Evolutionary conservation across 2,113 vertebrate genomes (phyloP), one percentile per base, ranked within the genome.

Genomic region (Amblyopsis rosae): DNA sequence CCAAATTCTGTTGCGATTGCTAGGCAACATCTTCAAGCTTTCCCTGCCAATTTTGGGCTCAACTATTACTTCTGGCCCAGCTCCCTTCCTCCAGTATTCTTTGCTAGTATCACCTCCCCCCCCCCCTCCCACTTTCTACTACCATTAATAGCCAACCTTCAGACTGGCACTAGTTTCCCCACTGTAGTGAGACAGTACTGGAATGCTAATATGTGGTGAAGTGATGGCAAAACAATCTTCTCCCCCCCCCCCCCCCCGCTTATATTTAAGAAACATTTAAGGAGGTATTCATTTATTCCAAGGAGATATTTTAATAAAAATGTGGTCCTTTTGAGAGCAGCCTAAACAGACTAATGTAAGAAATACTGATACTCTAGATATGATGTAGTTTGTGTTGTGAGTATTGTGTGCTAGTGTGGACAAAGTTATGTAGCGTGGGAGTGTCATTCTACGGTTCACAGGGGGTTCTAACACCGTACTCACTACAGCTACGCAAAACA

Each of bases 401-500:
- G 1, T 26, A 26, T 26, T 7, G 35, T 47, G 76, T 75, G 79
- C 41, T 33, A 67, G 81, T 59, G 72, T 67, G 82, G 78, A 73
- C 73, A 81, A 73, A 83, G 75, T 81, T 67, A 80, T 82, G 80
- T 81, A 12, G 85, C 60, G 86, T 64, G 86, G 56, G 12, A 19
- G 56, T 9, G 55, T 16, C 17, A 26, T 17, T 17, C 4, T 17
- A 12, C 5, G 7, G 56, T 17, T 4, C 9, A 76, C 72, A 76
- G 58, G 67, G 84, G 86, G 91, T 91, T 87, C 90, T 82, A 86
- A 88, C 72, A 87, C 93, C 88, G 92, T 83, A 84, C 93, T 95
- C 94, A 92, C 94, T 95, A 94, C 86, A 88, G 91, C 88, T 92
- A 93, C 89, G 90, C 82, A 92, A 89, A 87, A 91, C 82, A 91